Evolutionary conservation across 2,797 vertebrate species (phyloP).

Genomic region (Sebastes flavidus): DNA sequence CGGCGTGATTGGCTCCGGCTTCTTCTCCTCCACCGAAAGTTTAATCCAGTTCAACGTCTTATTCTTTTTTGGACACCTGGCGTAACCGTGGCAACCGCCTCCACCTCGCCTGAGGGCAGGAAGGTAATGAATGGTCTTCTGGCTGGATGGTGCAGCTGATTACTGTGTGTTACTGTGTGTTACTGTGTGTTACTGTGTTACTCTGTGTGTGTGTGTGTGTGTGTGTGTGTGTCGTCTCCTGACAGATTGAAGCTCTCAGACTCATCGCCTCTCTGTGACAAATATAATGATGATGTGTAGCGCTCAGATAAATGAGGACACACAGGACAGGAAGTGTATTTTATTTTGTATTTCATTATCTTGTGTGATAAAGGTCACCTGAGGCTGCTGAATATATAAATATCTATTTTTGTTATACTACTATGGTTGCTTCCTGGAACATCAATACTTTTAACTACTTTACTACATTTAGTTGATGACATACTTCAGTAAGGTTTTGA

Average conservation of each 20-base stretch:
- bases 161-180: neutral
- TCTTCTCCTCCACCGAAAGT: neutral
- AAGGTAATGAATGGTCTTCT: neutral
- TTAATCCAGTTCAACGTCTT: neutral
- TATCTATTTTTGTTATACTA: no score
- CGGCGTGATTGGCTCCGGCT: neutral
- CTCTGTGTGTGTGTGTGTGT: neutral
- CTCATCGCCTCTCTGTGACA: conserved; percentile 16
- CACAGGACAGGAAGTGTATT: neutral
- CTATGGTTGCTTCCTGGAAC: no score
- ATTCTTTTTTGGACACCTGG: neutral
- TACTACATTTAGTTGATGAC: no score
- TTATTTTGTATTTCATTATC: no score
- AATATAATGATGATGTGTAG: conserved; percentile 3
- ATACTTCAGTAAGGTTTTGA: no score
- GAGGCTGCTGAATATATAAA: no score
- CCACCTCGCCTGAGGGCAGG: neutral
- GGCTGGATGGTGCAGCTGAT: neutral
- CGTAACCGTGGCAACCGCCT: conserved; percentile 14
- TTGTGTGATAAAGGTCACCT: no score
- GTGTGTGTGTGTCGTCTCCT: neutral
- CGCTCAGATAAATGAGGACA: neutral
- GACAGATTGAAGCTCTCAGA: conserved; percentile 28
- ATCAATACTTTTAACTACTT: no score
- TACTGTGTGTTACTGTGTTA: no score